phyloP scores from a whole-genome alignment of 2,797 vertebrate species.

The Myripristis murdjan region DNA sequence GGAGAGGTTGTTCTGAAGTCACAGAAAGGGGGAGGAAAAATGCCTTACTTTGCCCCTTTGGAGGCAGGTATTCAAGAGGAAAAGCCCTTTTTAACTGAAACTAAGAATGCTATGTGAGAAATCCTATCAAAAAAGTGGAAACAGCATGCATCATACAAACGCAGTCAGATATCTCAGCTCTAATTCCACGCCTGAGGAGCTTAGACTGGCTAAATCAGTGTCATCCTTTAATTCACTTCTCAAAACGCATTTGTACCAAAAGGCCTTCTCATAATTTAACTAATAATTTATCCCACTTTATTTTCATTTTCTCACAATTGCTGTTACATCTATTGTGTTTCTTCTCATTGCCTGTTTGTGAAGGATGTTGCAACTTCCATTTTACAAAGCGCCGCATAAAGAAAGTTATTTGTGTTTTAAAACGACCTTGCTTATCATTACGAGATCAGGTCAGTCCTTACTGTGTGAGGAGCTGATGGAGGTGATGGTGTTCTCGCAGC shows the following conservation, averaged over 20 bases:
- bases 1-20: neutral
- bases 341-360: neutral
- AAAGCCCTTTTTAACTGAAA: slow-evolving; percentile 3
- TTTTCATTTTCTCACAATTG: neutral
- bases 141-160: neutral
- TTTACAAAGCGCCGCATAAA: neutral
- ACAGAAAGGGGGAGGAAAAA: neutral
- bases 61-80: neutral
- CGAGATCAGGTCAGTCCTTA: slow-evolving; percentile 71
- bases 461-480: slow-evolving; percentile 89
- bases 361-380: neutral
- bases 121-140: neutral
- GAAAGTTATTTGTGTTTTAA: too few relatives aligned
- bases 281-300: too few relatives aligned
- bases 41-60: neutral
- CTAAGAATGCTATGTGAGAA: neutral
- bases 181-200: too few relatives aligned
- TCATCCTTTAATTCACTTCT: too few relatives aligned
- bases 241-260: too few relatives aligned
- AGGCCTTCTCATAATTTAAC: too few relatives aligned
- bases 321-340: neutral
- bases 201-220: too few relatives aligned
- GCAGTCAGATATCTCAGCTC: neutral
- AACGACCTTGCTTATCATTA: neutral
- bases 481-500: slow-evolving; percentile 86